phyloP scores from a whole-genome alignment of 2,888 invertebrate genomes.

The Cryptus viduatorius region DNA sequence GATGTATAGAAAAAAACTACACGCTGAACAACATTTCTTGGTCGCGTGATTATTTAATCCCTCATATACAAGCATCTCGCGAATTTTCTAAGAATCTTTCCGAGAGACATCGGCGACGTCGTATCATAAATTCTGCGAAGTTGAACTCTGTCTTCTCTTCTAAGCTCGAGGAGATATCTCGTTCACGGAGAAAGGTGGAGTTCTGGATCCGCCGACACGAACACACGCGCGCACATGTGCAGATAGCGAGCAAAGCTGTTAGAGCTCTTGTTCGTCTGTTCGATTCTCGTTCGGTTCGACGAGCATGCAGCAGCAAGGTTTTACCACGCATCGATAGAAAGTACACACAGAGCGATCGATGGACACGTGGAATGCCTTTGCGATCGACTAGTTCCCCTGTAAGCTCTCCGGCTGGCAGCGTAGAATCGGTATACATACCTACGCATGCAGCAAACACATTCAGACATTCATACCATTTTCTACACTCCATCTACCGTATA shows the following conservation, averaged over 20 bases:
- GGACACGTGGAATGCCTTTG: slow-evolving; percentile 48
- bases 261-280: slow-evolving; percentile 15
- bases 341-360: slow-evolving; percentile 43
- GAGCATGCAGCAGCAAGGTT: slow-evolving; percentile 45
- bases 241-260: slow-evolving; percentile 13
- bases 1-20: too few species aligned
- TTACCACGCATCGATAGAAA: slow-evolving; percentile 52
- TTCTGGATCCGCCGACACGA: slow-evolving; percentile 5
- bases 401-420: slow-evolving; percentile 25
- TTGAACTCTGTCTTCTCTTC: slow-evolving; percentile 32
- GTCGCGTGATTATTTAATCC: neutral
- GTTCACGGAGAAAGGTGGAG: slow-evolving; percentile 41
- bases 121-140: slow-evolving; percentile 20
- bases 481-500: neutral
- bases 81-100: slow-evolving; percentile 8
- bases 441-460: neutral
- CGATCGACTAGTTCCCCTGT: slow-evolving; percentile 25
- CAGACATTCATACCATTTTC: slow-evolving; percentile 5
- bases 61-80: neutral
- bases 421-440: slow-evolving; percentile 1
- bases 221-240: neutral
- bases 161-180: slow-evolving; percentile 31
- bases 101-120: neutral
- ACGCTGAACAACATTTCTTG: too few species aligned
- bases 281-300: slow-evolving; percentile 8